These are phyloP conservation scores for Neria commutata DNA, from an alignment of 2,888 invertebrate species.

Conservation along the genomic window DNA sequence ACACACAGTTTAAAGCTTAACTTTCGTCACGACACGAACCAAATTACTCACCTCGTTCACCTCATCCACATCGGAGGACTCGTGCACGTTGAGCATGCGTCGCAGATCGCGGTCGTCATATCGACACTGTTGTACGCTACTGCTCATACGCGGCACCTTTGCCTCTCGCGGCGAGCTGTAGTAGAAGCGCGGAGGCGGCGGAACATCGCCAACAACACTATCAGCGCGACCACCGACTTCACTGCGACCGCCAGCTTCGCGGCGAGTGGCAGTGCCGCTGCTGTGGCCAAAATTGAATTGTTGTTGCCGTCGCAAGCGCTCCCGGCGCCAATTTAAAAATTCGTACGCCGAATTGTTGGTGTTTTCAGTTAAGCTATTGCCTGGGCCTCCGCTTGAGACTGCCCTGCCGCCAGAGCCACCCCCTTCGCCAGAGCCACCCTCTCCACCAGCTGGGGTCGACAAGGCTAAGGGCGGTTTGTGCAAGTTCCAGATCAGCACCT, in stretches of 20 bases:
- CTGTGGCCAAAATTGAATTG: conserved; percentile 28
- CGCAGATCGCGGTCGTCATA: conserved; percentile 18
- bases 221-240: conserved; percentile 17
- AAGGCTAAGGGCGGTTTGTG: conserved; percentile 13
- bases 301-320: conserved; percentile 26
- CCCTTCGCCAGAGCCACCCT: not conserved
- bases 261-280: conserved; percentile 23
- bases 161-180: conserved; percentile 1
- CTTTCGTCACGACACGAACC: too few relatives aligned
- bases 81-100: conserved; percentile 25
- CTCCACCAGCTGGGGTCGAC: not conserved
- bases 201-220: conserved; percentile 17
- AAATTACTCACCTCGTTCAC: conserved; percentile 5
- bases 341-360: conserved; percentile 2
- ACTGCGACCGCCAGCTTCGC: conserved; percentile 30
- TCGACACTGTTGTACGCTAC: not conserved
- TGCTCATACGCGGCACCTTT: conserved; percentile 21
- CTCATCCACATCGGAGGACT: conserved; percentile 23
- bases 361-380: too few relatives aligned
- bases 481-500: conserved; percentile 25
- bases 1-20: not conserved
- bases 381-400: too few relatives aligned
- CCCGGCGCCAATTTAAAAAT: conserved; percentile 23
- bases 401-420: not conserved
- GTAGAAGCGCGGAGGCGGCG: not conserved